Conservation (phyloP, 2,113 vertebrate genomes). For the Plotosus lineatus region DNA sequence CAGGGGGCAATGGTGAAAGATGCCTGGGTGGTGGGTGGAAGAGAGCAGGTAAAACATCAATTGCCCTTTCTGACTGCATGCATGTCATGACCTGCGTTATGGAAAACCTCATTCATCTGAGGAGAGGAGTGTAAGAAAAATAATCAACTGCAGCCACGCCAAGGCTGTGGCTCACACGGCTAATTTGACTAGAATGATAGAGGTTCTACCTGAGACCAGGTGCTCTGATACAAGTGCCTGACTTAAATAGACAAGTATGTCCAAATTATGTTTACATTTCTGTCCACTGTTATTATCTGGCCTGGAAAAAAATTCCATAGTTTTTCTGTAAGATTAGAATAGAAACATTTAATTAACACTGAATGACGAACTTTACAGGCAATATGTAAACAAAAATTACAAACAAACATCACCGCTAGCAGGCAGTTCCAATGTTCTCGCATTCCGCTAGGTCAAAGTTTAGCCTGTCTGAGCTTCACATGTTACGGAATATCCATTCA, state of each 20-base stretch:
- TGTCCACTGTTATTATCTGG: not conserved
- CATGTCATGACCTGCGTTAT: slow-evolving; percentile 33
- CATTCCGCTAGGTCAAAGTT: not conserved
- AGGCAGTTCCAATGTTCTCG: not conserved
- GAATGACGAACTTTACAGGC: not conserved
- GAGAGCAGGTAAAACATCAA: slow-evolving; percentile 67
- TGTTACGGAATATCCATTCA: not conserved
- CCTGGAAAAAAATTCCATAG: not conserved
- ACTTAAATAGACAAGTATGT: not conserved
- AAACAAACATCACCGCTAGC: not conserved
- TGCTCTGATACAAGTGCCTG: not conserved
- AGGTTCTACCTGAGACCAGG: slow-evolving; percentile 10
- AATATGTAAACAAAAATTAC: not conserved
- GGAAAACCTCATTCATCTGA: slow-evolving; percentile 32
- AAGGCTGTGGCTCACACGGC: not conserved
- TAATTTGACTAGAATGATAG: slow-evolving; percentile 19
- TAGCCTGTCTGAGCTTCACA: not conserved
- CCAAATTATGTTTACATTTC: slow-evolving; percentile 9
- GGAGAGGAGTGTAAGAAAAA: not conserved
- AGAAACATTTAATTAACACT: no score
- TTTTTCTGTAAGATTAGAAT: no score
- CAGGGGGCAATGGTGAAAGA: slow-evolving; percentile 71
- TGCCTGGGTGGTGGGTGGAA: slow-evolving; percentile 58
- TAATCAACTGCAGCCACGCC: not conserved
- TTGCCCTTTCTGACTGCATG: slow-evolving; percentile 57